A percentile compares a stretch with the other conserved stretches of the same genome.
Evolutionary conservation across 2,797 vertebrate species (phyloP).

Genomic region (Thaleichthys pacificus): DNA sequence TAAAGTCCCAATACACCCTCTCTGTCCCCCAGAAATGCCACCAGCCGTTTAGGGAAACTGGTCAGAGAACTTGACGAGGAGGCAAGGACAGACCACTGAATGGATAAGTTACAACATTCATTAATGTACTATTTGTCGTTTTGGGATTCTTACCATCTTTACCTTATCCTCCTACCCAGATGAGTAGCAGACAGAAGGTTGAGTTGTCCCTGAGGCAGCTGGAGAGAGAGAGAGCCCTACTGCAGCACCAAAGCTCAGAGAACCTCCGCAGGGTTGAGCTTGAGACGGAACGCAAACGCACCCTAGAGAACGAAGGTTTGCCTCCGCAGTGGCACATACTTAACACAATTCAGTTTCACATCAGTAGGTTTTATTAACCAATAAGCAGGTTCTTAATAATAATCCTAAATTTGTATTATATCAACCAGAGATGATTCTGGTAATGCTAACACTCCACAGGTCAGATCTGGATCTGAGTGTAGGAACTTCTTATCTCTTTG

Average conservation of each 20-base stretch:
- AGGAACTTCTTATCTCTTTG: too few relatives aligned
- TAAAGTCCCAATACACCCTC: slow-evolving; percentile 2
- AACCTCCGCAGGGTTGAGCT: slow-evolving; percentile 89
- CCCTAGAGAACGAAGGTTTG: slow-evolving; percentile 90
- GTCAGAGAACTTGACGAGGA: slow-evolving; percentile 95
- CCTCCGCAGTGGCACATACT: background rate
- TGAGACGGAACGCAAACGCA: slow-evolving; percentile 88
- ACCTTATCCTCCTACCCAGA: slow-evolving; percentile 63
- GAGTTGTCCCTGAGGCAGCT: slow-evolving; percentile 87
- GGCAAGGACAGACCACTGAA: slow-evolving; percentile 65
- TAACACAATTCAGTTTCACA: too few relatives aligned
- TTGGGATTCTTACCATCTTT: background rate
- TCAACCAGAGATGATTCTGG: too few relatives aligned
- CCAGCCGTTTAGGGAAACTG: slow-evolving; percentile 88
- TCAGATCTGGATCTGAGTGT: too few relatives aligned
- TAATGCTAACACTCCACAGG: too few relatives aligned
- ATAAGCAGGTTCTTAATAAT: too few relatives aligned
- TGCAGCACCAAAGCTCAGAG: slow-evolving; percentile 91
- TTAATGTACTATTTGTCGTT: background rate
- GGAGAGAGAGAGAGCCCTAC: slow-evolving; percentile 90
- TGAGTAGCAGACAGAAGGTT: slow-evolving; percentile 84
- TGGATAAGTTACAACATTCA: too few relatives aligned
- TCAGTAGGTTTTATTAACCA: too few relatives aligned
- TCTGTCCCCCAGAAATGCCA: slow-evolving; percentile 77
- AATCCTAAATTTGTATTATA: too few relatives aligned